phyloP scores from a whole-genome alignment of 2,888 invertebrate genomes.

The Morpho achilles region DNA sequence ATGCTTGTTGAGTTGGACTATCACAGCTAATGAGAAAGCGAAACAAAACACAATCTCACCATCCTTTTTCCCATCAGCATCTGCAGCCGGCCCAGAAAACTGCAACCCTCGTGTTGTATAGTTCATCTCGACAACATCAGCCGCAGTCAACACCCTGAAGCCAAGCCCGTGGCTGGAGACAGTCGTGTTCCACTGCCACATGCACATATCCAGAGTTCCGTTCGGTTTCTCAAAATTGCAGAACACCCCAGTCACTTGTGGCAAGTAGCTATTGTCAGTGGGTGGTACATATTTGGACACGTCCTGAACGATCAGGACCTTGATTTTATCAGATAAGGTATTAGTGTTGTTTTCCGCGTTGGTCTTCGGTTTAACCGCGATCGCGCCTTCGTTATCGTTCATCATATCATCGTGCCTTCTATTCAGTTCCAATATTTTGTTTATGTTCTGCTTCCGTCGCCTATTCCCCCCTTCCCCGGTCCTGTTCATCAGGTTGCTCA shows the following conservation, averaged over 20 bases:
- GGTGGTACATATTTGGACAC: conserved; percentile 49
- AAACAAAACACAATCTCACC: conserved; percentile 59
- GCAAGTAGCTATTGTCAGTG: conserved; percentile 43
- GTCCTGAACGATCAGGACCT: conserved; percentile 46
- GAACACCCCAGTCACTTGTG: conserved; percentile 62
- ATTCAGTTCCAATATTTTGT: conserved; percentile 43
- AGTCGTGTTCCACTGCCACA: conserved; percentile 86
- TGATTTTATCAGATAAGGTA: conserved; percentile 57
- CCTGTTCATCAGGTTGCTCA: conserved; percentile 52
- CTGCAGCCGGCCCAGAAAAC: conserved; percentile 76
- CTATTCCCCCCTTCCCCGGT: conserved; percentile 43
- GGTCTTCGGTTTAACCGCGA: conserved; percentile 47
- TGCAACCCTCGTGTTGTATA: conserved; percentile 48
- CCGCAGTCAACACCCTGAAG: conserved; percentile 55
- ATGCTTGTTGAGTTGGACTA: too few relatives aligned
- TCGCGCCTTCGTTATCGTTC: conserved; percentile 63
- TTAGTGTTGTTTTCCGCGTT: conserved; percentile 46
- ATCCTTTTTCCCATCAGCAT: conserved; percentile 77
- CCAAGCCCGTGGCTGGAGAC: conserved; percentile 73
- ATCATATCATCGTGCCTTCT: conserved; percentile 47
- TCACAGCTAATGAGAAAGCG: too few relatives aligned
- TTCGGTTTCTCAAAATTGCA: conserved; percentile 65
- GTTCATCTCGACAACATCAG: conserved; percentile 55
- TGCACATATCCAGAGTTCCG: conserved; percentile 78
- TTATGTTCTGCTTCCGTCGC: conserved; percentile 44